Evolutionary conservation across 2,888 invertebrate genomes (phyloP).

Genomic region (Platycheirus albimanus): DNA sequence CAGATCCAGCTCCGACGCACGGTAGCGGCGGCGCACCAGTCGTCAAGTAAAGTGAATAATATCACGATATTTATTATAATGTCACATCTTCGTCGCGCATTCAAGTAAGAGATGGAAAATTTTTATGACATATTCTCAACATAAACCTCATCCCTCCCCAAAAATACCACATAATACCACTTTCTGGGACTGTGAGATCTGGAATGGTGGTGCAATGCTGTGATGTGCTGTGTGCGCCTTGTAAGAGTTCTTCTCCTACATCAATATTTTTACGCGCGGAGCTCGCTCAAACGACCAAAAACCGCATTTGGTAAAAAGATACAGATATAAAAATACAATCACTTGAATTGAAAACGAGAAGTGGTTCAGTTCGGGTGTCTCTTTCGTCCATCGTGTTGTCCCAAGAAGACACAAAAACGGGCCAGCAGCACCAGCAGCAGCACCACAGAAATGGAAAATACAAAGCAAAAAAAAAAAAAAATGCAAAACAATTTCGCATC

Average conservation of each 20-base stretch:
- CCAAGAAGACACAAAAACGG: constrained; percentile 42
- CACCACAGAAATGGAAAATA: constrained; percentile 11
- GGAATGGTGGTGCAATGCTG: constrained; percentile 2
- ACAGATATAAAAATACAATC: constrained; percentile 70
- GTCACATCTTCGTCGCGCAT: constrained; percentile 65
- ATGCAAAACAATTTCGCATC: constrained; percentile 68
- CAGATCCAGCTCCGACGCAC: too few relatives aligned
- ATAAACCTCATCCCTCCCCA: constrained; percentile 38
- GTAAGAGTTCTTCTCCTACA: constrained; percentile 43
- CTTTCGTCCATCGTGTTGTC: constrained; percentile 6
- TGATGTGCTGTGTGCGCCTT: constrained; percentile 37
- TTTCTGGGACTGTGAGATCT: neutral
- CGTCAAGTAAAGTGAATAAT: constrained; percentile 65
- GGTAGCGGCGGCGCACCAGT: constrained; percentile 25
- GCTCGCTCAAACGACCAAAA: constrained; percentile 19
- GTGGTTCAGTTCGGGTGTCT: constrained; percentile 61
- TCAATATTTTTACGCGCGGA: constrained; percentile 50
- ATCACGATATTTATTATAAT: constrained; percentile 73
- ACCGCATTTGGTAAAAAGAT: constrained; percentile 64
- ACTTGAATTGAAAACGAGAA: constrained; percentile 63
- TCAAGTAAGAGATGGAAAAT: constrained; percentile 54
- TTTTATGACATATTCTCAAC: constrained; percentile 72
- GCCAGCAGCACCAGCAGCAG: neutral
- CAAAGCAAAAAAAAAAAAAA: constrained; percentile 38
- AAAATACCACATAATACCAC: constrained; percentile 22